Evolutionary conservation across 2,888 invertebrate genomes (phyloP), one percentile per base, ranked within the genome.

Genomic region (Electrophaes corylata): DNA sequence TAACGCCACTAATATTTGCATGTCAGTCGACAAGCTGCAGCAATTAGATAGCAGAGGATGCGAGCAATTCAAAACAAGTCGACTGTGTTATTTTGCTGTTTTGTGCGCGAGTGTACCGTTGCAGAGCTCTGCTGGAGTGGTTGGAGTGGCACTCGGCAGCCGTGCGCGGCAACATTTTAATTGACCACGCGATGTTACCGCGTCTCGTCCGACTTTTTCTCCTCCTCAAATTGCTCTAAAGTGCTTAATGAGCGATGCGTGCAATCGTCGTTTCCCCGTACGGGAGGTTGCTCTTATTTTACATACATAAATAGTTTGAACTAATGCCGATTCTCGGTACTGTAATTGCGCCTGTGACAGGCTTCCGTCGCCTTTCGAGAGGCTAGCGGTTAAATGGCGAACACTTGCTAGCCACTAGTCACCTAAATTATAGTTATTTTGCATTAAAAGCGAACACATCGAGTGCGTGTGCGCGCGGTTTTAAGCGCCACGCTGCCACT

Each of bases 231-330:
- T 91, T 91, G 88, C 89, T 90, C 86, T 88, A 88, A 91, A 91
- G 91, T 91, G 88, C 91, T 91, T 91, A 91, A 91, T 91, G 88
- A 90, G 90, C 79, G 90, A 90, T 91, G 91, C 91, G 91, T 91
- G 91, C 91, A 84, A 89, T 90, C 83, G 87, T 78, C 82, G 88
- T 89, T 91, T 91, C 91, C 88, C 88, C 88, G 88, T 91, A 91
- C 86, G 78, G 78, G 84, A 84, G 79, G 79, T 83, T 81, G 86
- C 82, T 89, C 89, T 88, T 90, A 86, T 91, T 91, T 89, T 89
- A 90, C 90, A 89, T 88, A 89, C 89, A 85, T 89, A 91, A 90
- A 91, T 91, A 91, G 91, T 91, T 89, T 81, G 79, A 88, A 89
- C 91, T 91, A 91, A 91, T 90, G 83, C 88, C 81, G 88, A 90